Evolutionary conservation across 2,113 vertebrate species (phyloP).

Genomic region (Mormyrus iriodes): DNA sequence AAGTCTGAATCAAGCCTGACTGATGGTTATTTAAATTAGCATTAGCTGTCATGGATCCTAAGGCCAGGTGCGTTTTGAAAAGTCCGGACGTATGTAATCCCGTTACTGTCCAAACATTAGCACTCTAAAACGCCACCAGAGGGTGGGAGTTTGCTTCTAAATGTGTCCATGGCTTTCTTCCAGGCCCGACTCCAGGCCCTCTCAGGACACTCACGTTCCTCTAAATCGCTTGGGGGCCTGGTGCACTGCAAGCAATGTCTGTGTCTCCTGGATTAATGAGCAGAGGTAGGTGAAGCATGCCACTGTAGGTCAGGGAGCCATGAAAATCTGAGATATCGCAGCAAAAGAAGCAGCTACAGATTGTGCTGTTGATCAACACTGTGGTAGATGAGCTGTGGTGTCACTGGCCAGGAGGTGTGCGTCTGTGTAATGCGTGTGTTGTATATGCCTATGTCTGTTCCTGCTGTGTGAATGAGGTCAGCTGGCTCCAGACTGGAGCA

Average conservation of each 20-base stretch:
- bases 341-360: neutral
- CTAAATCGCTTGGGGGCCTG: neutral
- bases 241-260: neutral
- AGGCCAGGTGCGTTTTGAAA: neutral
- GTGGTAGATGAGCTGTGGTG: neutral
- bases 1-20: neutral
- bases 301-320: neutral
- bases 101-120: neutral
- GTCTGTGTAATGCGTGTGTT: neutral
- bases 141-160: neutral
- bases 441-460: neutral
- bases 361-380: slow-evolving; percentile 36
- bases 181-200: neutral
- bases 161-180: neutral
- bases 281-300: neutral
- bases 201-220: neutral
- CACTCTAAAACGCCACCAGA: neutral
- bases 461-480: too few relatives aligned
- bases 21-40: neutral
- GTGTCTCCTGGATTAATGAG: neutral
- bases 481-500: neutral
- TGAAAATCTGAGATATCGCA: neutral
- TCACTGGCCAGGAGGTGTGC: neutral
- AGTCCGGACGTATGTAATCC: neutral
- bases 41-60: neutral